phyloP scores from a whole-genome alignment of 2,797 vertebrate genomes.

The Sebastes minor region DNA sequence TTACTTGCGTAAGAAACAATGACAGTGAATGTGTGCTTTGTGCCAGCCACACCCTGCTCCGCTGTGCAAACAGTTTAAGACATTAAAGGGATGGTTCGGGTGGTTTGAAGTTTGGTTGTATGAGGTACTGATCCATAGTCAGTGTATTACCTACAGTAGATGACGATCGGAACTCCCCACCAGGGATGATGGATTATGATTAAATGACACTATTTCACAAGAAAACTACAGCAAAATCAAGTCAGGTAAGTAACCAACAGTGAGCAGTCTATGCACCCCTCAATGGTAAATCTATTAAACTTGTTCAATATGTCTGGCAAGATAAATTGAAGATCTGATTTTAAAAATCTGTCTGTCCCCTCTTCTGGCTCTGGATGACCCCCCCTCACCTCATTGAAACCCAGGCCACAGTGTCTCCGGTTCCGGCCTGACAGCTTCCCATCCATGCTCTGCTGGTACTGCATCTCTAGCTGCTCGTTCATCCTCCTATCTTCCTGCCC shows the following conservation, averaged over 20 bases:
- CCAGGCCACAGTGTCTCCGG: conserved; percentile 92
- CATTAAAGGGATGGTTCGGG: background rate
- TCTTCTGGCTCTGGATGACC: no score
- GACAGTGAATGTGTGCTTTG: background rate
- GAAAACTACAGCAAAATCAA: background rate
- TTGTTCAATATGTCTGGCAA: background rate
- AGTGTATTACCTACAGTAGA: no score
- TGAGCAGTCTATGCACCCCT: background rate
- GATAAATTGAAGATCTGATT: background rate
- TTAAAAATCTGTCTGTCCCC: no score
- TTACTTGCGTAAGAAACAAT: background rate
- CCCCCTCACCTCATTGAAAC: conserved; percentile 90
- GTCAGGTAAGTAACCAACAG: background rate
- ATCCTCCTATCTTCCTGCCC: conserved; percentile 93
- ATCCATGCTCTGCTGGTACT: conserved; percentile 95
- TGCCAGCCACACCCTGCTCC: background rate
- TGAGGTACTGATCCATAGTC: no score
- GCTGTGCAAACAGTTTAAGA: background rate
- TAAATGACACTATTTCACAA: background rate
- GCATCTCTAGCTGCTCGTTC: conserved; percentile 91
- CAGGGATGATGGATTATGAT: no score
- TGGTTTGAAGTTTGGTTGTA: no score
- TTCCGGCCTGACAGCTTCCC: conserved; percentile 93
- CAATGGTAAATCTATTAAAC: background rate
- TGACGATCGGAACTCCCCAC: no score